Evolutionary conservation across 1,140 invertebrate genomes (phyloP).

Genomic region (Ericerus pela): DNA sequence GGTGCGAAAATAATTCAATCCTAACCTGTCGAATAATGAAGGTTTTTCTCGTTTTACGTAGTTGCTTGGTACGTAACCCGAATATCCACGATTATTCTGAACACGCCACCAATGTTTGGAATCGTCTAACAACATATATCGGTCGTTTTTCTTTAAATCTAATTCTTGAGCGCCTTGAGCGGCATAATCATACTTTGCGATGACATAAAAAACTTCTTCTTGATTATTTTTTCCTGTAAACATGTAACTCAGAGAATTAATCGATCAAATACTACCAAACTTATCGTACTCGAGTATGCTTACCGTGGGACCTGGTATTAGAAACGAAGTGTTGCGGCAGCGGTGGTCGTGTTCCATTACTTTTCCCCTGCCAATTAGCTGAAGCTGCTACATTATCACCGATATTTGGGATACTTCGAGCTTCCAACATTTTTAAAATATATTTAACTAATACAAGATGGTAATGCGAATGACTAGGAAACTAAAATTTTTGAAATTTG

Average conservation of each 20-base stretch:
- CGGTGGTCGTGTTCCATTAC: slow-evolving; percentile 29
- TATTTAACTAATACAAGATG: no score
- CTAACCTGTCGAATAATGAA: slow-evolving; percentile 75
- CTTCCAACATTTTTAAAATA: slow-evolving; percentile 36
- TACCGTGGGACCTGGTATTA: not conserved
- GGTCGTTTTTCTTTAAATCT: slow-evolving; percentile 92
- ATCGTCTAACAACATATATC: slow-evolving; percentile 88
- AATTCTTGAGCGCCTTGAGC: slow-evolving; percentile 94
- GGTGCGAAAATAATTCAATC: not conserved
- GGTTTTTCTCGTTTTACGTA: slow-evolving; percentile 97
- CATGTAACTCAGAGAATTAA: no score
- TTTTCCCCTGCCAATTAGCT: slow-evolving; percentile 33
- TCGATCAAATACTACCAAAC: no score
- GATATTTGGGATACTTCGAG: slow-evolving; percentile 32
- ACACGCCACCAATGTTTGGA: slow-evolving; percentile 98
- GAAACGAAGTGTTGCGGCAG: slow-evolving; percentile 29
- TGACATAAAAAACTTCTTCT: slow-evolving; percentile 83
- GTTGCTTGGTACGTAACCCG: slow-evolving; percentile 97
- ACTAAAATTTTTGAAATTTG: no score
- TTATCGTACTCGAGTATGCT: no score
- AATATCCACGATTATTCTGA: slow-evolving; percentile 78
- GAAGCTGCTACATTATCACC: slow-evolving; percentile 22
- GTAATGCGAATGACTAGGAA: no score
- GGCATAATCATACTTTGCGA: slow-evolving; percentile 97
- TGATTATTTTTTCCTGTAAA: slow-evolving; percentile 48